Conservation (phyloP, 2,888 invertebrate genomes). For the Coenonympha arcania region DNA sequence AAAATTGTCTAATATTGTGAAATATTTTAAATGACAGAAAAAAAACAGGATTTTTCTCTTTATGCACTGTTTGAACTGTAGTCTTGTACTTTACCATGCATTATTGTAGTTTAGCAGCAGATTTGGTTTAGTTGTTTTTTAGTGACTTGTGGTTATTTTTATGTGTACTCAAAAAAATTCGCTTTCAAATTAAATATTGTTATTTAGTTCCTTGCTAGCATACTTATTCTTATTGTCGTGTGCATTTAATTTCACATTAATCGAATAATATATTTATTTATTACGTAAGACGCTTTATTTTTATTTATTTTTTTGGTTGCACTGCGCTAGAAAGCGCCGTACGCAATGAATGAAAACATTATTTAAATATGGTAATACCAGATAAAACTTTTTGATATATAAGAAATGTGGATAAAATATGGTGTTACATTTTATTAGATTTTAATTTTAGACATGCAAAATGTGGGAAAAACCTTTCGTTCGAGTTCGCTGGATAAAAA, state of each 20-base stretch:
- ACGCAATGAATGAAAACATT: too few relatives aligned
- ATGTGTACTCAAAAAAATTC: background rate
- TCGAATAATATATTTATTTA: background rate
- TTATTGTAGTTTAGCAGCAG: constrained; percentile 1
- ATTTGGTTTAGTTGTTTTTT: background rate
- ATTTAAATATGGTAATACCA: too few relatives aligned
- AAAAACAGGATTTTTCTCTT: background rate
- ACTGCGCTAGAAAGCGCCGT: too few relatives aligned
- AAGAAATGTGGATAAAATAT: too few relatives aligned
- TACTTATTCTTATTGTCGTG: constrained; percentile 3
- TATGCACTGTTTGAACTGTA: background rate
- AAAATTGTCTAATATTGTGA: background rate
- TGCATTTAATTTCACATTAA: constrained; percentile 19
- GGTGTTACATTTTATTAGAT: too few relatives aligned
- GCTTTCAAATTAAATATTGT: background rate
- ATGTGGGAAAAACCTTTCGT: too few relatives aligned
- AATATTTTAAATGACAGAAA: background rate
- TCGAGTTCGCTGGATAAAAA: too few relatives aligned
- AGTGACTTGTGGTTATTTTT: background rate
- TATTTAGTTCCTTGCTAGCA: constrained; percentile 18
- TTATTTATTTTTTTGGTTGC: background rate
- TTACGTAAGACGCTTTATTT: background rate
- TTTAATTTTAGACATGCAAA: too few relatives aligned
- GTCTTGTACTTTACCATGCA: background rate
- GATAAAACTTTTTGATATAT: too few relatives aligned